These are phyloP conservation scores for Nematostella vectensis DNA, from an alignment of 92 coral and sea anemone species.

Conservation along the genomic window DNA sequence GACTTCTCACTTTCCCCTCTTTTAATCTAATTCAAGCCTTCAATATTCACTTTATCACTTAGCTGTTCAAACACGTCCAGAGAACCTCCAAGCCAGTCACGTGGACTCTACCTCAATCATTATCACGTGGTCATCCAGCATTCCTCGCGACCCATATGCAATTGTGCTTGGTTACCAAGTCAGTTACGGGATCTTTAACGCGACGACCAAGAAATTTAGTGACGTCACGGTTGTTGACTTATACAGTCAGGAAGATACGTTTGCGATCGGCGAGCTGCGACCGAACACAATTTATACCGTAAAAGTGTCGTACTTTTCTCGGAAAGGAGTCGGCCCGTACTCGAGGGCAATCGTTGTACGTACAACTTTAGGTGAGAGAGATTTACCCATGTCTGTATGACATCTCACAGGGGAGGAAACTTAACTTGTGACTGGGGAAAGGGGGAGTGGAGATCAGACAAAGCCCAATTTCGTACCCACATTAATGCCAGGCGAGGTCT, in stretches of 20 bases:
- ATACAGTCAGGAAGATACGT: neutral
- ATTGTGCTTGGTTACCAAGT: slow-evolving; percentile 16
- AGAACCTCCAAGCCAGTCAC: slow-evolving; percentile 5
- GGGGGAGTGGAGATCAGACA: too few relatives aligned
- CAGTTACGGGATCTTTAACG: neutral
- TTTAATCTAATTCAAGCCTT: too few relatives aligned
- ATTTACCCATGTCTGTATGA: too few relatives aligned
- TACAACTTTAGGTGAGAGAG: slow-evolving; percentile 26
- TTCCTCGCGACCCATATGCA: slow-evolving; percentile 8
- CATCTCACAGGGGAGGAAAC: too few relatives aligned
- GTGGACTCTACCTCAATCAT: slow-evolving; percentile 7
- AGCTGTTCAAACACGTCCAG: neutral
- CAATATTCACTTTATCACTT: neutral
- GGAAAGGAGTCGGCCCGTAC: slow-evolving; percentile 24
- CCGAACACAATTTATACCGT: slow-evolving; percentile 8
- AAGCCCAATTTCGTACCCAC: too few relatives aligned
- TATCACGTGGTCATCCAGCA: slow-evolving; percentile 25
- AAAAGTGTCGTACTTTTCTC: slow-evolving; percentile 22
- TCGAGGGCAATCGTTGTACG: slow-evolving; percentile 12
- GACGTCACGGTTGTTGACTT: neutral
- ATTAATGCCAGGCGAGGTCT: too few relatives aligned
- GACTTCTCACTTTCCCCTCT: too few relatives aligned
- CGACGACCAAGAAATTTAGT: neutral
- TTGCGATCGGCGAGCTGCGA: neutral
- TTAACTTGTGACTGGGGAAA: too few relatives aligned